Base-by-base conservation (phyloP, 2,888 invertebrate species). In the Monoplex corrugatus region DNA sequence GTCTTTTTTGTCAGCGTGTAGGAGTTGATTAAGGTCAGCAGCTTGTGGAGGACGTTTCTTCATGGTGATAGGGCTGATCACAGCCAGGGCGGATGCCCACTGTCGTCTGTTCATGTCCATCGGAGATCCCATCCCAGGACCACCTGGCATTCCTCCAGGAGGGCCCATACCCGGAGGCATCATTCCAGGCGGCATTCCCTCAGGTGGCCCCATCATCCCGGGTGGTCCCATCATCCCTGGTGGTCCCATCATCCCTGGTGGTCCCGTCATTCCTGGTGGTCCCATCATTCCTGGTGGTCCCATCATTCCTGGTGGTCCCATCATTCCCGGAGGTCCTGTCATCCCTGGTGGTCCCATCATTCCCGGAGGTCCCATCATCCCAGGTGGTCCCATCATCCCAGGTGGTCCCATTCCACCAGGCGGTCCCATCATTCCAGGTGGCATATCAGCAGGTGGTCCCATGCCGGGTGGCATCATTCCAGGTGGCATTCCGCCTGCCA, bases 1-100 rank as follows among this genome's bases (percentile, higher is more conserved):
- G 35, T 87, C 78, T 32, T 57, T 89, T 28, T 35, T 87, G 38
- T 90, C 89, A 8, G 83, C 75, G 32, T 83, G 84, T 0, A 90
- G 84, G 23, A 90, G 87, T 32, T 90, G 89, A 44, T 89, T 87
- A 0, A 90, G 57, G 84, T 90, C 90, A 16, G 89, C 50, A 38
- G 87, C 89, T 35, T 72, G 78, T 5, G 43, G 50, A 6, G 87
- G 89, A 44, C 43, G 75, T 35, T 80, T 85, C n/a, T 80, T 87
- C 43, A 82, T 80, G 28, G 80, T 40, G 32, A 38, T 68, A 23
- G 87, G 87, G 16, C 68, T 50, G 28, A 87, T n/a, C 35, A 87
- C 87, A 10, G 57, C 38, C 10, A 87, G 82, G 0, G 87, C 28
- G 23, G 80, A 82, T 2, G 75, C 78, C 32, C 50, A 82, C 35